These are phyloP conservation scores for Miichthys miiuy DNA, from an alignment of 2,797 vertebrate genomes.

Conservation along the genomic window DNA sequence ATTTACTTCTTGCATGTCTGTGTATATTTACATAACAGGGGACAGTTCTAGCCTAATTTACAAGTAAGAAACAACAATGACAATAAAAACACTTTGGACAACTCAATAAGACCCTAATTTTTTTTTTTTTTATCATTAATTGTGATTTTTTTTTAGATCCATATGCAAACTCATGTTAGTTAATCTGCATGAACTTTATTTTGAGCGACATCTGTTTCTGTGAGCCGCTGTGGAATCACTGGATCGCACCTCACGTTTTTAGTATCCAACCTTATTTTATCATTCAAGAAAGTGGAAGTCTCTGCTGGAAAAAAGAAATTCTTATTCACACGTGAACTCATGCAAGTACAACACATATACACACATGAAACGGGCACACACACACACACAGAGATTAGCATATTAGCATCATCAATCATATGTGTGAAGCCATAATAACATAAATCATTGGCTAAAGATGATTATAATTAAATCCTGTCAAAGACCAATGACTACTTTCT, in stretches of 20 bases:
- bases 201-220: not conserved
- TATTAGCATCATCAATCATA: conserved; percentile 56
- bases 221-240: not conserved
- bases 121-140: no score
- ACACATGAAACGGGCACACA: not conserved
- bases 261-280: not conserved
- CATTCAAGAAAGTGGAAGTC: not conserved
- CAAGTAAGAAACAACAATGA: no score
- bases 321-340: not conserved
- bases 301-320: not conserved
- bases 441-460: conserved; percentile 62
- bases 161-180: no score
- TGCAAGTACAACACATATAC: not conserved
- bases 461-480: conserved; percentile 73
- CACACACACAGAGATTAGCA: conserved; percentile 21
- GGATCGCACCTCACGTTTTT: not conserved
- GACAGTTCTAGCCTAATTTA: no score
- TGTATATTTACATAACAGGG: no score
- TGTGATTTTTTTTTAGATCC: no score
- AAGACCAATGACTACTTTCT: conserved; percentile 53
- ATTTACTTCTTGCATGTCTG: no score
- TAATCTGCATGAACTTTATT: not conserved
- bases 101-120: no score
- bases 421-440: conserved; percentile 47
- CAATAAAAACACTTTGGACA: no score